phyloP scores from a whole-genome alignment of 2,888 invertebrate species.

The Notocelia uddmanniana region DNA sequence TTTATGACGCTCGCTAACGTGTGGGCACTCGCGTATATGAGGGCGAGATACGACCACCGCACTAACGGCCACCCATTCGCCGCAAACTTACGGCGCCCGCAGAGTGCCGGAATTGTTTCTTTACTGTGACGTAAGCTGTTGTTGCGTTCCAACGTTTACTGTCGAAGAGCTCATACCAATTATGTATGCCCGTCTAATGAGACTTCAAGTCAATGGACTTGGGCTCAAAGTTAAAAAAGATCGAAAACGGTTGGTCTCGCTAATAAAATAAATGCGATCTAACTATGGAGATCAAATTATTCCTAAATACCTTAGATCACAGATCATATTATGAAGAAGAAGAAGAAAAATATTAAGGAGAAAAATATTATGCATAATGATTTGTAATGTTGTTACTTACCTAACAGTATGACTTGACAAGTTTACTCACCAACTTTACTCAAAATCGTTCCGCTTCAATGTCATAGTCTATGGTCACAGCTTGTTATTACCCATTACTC shows the following conservation, averaged over 20 bases:
- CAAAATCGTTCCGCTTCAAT: neutral
- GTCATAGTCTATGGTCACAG: neutral
- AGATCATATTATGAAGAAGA: too few species aligned
- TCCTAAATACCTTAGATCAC: too few species aligned
- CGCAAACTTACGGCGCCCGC: slow-evolving; percentile 2
- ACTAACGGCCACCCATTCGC: neutral
- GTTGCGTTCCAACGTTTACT: neutral
- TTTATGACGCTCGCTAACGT: slow-evolving; percentile 33
- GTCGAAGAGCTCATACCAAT: slow-evolving; percentile 14
- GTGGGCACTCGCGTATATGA: slow-evolving; percentile 20
- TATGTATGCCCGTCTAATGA: slow-evolving; percentile 20
- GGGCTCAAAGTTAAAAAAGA: too few species aligned
- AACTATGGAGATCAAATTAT: too few species aligned
- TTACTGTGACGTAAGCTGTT: neutral
- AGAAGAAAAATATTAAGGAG: too few species aligned
- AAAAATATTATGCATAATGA: too few species aligned
- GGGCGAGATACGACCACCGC: neutral
- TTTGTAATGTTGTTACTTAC: too few species aligned
- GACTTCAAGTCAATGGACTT: slow-evolving; percentile 16
- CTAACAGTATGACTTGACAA: too few species aligned
- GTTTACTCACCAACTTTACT: too few species aligned
- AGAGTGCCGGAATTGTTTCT: neutral
- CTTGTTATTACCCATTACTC: neutral
- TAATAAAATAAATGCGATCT: too few species aligned
- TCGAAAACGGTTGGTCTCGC: too few species aligned